A percentile compares a stretch with the other conserved stretches of the same genome.
These are phyloP conservation scores for Burhinus bistriatus DNA, from an alignment of 2,113 vertebrate genomes.

Conservation along the genomic window DNA sequence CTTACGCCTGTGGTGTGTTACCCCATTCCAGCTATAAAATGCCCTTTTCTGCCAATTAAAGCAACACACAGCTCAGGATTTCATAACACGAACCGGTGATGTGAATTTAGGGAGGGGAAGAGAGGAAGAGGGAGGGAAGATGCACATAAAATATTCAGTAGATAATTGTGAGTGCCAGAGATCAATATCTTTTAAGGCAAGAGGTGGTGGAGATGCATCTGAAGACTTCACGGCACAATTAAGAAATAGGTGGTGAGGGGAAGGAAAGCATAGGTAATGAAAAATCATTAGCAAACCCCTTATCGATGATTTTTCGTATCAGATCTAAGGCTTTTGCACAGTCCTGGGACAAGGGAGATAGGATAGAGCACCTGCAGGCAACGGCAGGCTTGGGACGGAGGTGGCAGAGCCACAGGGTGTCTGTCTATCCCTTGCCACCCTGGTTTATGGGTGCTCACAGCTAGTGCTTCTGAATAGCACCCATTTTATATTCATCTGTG, in stretches of 20 bases:
- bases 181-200: background rate
- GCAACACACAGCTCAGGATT: background rate
- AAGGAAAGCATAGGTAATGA: background rate
- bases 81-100: accelerated
- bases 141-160: background rate
- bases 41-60: background rate
- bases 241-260: background rate
- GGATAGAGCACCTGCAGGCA: background rate
- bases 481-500: background rate
- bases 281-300: background rate
- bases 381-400: accelerated
- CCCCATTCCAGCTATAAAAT: background rate
- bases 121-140: background rate
- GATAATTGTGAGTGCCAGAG: background rate
- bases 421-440: accelerated
- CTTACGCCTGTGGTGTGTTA: accelerated
- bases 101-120: background rate
- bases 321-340: background rate
- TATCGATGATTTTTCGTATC: accelerated
- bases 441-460: background rate
- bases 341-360: background rate
- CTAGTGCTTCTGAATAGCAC: background rate
- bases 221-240: background rate
- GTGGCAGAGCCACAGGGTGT: background rate
- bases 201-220: background rate